Conservation (phyloP, 2,888 invertebrate species). For the Rutpela maculata region DNA sequence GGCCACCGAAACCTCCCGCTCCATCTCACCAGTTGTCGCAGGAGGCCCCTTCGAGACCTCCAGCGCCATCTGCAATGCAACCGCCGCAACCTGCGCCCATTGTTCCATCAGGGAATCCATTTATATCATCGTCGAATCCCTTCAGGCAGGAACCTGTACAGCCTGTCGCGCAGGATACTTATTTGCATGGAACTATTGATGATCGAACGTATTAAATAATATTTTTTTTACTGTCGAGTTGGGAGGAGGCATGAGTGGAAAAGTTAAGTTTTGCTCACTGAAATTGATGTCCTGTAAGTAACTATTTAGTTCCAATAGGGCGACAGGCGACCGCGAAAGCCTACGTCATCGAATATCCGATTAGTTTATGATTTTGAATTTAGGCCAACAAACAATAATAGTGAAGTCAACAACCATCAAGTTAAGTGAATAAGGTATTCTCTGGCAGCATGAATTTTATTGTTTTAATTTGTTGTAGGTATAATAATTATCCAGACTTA, state of each 20-base stretch:
- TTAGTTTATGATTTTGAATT: no score
- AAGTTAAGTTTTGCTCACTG: background rate
- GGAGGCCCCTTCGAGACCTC: constrained; percentile 57
- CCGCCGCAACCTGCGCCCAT: constrained; percentile 50
- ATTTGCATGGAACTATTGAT: constrained; percentile 76
- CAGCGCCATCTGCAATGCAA: constrained; percentile 46
- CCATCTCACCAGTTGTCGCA: constrained; percentile 51
- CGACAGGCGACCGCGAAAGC: no score
- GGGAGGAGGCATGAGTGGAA: background rate
- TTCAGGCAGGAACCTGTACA: constrained; percentile 77
- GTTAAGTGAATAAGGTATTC: no score
- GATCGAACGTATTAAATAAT: constrained; percentile 73
- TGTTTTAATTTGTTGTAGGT: no score
- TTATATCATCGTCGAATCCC: constrained; percentile 67
- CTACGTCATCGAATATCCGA: no score
- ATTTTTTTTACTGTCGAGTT: constrained; percentile 15
- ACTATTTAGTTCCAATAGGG: no score
- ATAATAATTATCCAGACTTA: no score
- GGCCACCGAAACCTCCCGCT: constrained; percentile 55
- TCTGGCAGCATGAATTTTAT: no score
- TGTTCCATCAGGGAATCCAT: constrained; percentile 65
- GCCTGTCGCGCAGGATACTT: constrained; percentile 78
- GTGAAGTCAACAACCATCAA: no score
- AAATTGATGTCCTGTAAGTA: no score
- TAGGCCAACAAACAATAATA: no score